These are phyloP conservation scores for Odontesthes bonariensis DNA, from an alignment of 2,113 vertebrate genomes.

Conservation along the genomic window DNA sequence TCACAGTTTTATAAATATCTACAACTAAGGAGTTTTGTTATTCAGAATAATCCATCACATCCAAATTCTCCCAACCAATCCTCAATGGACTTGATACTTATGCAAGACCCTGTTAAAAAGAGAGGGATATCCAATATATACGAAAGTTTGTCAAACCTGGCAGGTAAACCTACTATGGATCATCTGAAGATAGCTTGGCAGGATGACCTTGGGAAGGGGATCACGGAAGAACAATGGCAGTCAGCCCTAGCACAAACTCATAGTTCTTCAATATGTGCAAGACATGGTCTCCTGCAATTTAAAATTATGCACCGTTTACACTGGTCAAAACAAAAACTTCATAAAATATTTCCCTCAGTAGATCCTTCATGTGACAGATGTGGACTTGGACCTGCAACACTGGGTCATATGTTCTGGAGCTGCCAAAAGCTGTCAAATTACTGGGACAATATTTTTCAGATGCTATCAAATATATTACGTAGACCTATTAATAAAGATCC, in stretches of 20 bases:
- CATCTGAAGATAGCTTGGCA: not conserved
- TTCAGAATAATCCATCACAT: not conserved
- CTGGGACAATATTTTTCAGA: not conserved
- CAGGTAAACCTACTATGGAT: not conserved
- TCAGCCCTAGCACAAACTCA: not conserved
- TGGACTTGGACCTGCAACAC: not conserved
- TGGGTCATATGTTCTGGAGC: not conserved
- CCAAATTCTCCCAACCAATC: not conserved
- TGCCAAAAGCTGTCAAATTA: not conserved
- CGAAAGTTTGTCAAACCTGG: not conserved
- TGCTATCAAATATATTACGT: not conserved
- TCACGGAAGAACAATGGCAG: not conserved
- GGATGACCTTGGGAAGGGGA: not conserved
- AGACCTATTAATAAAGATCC: not conserved
- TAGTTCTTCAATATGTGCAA: not conserved
- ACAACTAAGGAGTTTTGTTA: fast-evolving
- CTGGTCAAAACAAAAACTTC: not conserved
- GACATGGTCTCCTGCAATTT: not conserved
- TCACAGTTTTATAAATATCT: constrained; percentile 8
- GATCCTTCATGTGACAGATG: not conserved
- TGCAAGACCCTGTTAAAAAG: not conserved
- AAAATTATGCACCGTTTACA: not conserved
- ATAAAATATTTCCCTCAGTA: not conserved
- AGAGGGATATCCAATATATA: not conserved
- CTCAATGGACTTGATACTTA: not conserved